Base-by-base conservation (phyloP, 53 echinoderm and acorn worm genomes). In the Henricia sp. region DNA sequence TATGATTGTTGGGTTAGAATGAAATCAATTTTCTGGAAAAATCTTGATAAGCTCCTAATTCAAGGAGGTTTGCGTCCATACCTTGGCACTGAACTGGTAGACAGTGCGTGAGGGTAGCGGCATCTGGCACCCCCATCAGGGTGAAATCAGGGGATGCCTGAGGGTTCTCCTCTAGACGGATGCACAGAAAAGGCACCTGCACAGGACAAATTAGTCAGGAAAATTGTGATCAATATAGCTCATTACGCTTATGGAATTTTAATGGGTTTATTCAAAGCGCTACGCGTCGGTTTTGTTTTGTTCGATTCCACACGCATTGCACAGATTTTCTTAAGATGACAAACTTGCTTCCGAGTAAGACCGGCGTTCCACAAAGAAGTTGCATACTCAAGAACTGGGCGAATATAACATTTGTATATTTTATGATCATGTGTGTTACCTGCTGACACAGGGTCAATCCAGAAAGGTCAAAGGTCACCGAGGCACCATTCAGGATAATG, bases 51-150 rank as follows among this genome's bases (percentile, higher is more conserved):
- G 17, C 52, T 51, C 52, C 21, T n/a, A 51, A n/a, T n/a, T n/a
- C n/a, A n/a, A n/a, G n/a, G n/a, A n/a, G n/a, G n/a, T n/a, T n/a
- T n/a, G n/a, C n/a, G 42, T 3, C 1, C 44, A n/a, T 68, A 94
- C 94, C 89, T 89, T 86, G 86, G 35, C 95, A 95, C 1, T 30
- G 38, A 1, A 88, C 84, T 9, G 35, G 36, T 52, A 73, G 64
- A 54, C 95, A 95, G 43, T 43, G 82, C 1, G 88, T 85, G 37
- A 95, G 59, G 11, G 68, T 56, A 11, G 67, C 34, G 35, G 87
- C 76, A 35, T 67, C 20, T 0, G 95, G 92, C 6, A 69, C 30
- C 12, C 90, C 90, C 12, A 77, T 70, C 30, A 95, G 75, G 13
- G 85, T 84, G 57, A 92, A 95, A 14, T 62, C 82, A 33, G 90